phyloP scores from a whole-genome alignment of 1,140 invertebrate genomes.

The Theocolax elegans region DNA sequence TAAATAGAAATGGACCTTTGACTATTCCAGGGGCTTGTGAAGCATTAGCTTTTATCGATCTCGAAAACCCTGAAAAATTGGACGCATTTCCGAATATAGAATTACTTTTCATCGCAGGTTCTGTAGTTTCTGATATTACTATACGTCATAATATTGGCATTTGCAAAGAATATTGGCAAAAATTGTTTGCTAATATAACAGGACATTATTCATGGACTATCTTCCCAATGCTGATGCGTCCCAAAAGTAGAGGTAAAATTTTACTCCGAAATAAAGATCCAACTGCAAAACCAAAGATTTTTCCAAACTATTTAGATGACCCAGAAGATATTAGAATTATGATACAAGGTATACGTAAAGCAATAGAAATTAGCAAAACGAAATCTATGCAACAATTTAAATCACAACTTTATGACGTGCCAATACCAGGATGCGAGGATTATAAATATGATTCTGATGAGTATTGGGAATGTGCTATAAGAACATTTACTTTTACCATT shows the following conservation, averaged over 20 bases:
- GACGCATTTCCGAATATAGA: constrained; percentile 3
- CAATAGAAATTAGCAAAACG: constrained; percentile 53
- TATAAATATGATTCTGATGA: constrained; percentile 65
- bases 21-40: not conserved
- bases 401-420: constrained; percentile 60
- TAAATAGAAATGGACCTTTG: constrained; percentile 3
- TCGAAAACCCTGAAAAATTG: not conserved
- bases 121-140: not conserved
- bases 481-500: constrained; percentile 68
- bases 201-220: not conserved
- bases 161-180: not conserved
- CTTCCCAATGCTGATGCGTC: not conserved
- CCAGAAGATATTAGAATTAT: constrained; percentile 65
- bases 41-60: not conserved
- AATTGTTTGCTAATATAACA: not conserved
- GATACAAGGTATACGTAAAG: constrained; percentile 65
- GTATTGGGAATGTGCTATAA: constrained; percentile 31
- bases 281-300: constrained; percentile 71
- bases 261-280: constrained; percentile 14
- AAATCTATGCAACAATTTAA: constrained; percentile 33
- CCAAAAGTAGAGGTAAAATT: constrained; percentile 7
- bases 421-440: constrained; percentile 66
- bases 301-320: constrained; percentile 72
- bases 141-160: not conserved
- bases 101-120: not conserved